A percentile compares a stretch with the other conserved stretches of the same genome.
Evolutionary conservation across 2,888 invertebrate genomes (phyloP).

Genomic region (Poecilus cupreus): DNA sequence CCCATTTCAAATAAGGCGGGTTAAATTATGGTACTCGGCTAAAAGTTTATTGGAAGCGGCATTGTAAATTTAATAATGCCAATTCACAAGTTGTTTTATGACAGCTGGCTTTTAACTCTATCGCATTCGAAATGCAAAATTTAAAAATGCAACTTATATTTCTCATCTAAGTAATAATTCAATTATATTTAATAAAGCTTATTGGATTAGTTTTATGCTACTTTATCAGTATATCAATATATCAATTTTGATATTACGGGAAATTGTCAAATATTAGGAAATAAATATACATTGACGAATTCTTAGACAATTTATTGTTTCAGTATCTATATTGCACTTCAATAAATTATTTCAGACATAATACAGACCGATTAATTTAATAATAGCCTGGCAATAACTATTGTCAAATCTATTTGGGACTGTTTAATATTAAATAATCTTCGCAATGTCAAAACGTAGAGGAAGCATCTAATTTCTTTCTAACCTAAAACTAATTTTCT

Average conservation of each 20-base stretch:
- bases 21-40: constrained; percentile 14
- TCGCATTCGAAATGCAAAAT: constrained; percentile 5
- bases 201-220: not conserved
- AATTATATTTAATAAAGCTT: not conserved
- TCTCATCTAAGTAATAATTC: not conserved
- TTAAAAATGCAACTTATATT: constrained; percentile 9
- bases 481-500: not conserved
- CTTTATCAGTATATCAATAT: not conserved
- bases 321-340: too few relatives aligned
- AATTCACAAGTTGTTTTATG: constrained; percentile 34
- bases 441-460: not conserved
- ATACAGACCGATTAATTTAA: too few relatives aligned
- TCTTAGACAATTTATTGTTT: too few relatives aligned
- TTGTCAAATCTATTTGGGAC: too few relatives aligned
- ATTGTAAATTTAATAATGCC: constrained; percentile 39
- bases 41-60: constrained; percentile 34
- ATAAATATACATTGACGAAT: not conserved
- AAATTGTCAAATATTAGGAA: constrained; percentile 4
- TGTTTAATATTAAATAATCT: not conserved
- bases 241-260: not conserved
- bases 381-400: too few relatives aligned
- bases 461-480: not conserved
- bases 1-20: constrained; percentile 1
- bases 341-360: too few relatives aligned
- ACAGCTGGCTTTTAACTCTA: not conserved